Evolutionary conservation across 1,140 invertebrate genomes (phyloP).

Genomic region (Zophobas atratus): DNA sequence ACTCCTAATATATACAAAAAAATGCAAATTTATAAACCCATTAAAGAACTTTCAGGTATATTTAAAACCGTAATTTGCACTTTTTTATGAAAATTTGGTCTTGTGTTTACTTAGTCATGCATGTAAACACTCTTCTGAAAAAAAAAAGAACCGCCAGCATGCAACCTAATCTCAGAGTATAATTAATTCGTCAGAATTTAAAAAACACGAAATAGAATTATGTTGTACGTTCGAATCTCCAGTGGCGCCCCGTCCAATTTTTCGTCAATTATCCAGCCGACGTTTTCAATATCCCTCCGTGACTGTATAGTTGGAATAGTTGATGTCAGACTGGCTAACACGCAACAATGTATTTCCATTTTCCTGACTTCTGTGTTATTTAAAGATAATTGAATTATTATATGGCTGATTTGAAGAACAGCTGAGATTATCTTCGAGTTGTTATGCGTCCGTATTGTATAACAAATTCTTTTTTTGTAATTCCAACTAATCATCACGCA

Average conservation of each 20-base stretch:
- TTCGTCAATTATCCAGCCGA: conserved; percentile 34
- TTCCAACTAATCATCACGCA: conserved; percentile 28
- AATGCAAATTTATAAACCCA: no score
- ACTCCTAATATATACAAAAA: no score
- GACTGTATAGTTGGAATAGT: conserved; percentile 29
- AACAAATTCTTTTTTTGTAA: conserved; percentile 27
- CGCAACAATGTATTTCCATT: conserved; percentile 40
- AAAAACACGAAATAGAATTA: conserved; percentile 12
- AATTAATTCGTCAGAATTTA: conserved; percentile 12
- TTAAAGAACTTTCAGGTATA: no score
- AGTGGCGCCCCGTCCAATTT: conserved; percentile 35
- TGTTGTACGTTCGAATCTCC: conserved; percentile 14
- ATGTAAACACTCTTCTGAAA: background rate
- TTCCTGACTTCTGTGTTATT: conserved; percentile 40
- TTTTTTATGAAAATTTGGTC: no score
- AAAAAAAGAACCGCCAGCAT: background rate
- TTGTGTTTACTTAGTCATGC: no score
- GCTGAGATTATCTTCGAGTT: conserved; percentile 27
- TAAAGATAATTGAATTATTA: conserved; percentile 40
- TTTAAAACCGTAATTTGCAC: no score
- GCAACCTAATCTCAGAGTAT: background rate
- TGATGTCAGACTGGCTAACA: conserved; percentile 34
- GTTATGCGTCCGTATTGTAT: conserved; percentile 17
- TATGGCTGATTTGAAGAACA: conserved; percentile 34
- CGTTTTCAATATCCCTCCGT: conserved; percentile 42